phyloP scores from a whole-genome alignment of 37 sponge, comb jelly and placozoan species.

The Diacarnus erythraeanus region DNA sequence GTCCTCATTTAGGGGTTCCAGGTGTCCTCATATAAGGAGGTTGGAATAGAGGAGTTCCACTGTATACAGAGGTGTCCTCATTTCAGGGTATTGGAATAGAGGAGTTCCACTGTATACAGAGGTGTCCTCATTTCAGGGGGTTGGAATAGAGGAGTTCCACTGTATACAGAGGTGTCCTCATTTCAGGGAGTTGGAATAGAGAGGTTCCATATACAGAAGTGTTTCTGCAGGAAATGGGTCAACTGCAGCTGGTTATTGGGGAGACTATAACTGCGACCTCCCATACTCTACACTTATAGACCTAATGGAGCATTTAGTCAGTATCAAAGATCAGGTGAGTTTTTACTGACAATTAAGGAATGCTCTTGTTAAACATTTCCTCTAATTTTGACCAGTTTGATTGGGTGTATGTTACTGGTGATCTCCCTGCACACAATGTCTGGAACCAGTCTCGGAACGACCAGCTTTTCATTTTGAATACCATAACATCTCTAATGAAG shows the following conservation, averaged over 20 bases:
- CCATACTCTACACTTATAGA: constrained; percentile 67
- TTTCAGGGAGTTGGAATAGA: no score
- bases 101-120: no score
- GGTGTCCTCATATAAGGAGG: no score
- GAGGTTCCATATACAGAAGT: no score
- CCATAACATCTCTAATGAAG: constrained; percentile 50
- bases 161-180: no score
- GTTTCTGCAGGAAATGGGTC: constrained; percentile 39
- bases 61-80: no score
- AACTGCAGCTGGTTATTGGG: constrained; percentile 89
- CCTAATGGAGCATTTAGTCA: constrained; percentile 65
- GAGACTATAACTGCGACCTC: constrained; percentile 87
- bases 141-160: no score
- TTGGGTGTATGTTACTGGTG: constrained; percentile 91
- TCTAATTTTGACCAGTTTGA: no score
- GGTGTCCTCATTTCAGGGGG: no score
- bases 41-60: no score
- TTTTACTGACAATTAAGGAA: neutral
- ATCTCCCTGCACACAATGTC: constrained; percentile 96
- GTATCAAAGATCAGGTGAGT: constrained; percentile 57
- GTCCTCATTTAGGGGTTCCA: no score
- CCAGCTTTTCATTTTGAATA: constrained; percentile 66
- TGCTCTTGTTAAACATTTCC: neutral
- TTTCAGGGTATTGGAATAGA: no score
- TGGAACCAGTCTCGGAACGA: constrained; percentile 93